Conservation (phyloP, 2,888 invertebrate genomes). For the Tetranychus truncatus region DNA sequence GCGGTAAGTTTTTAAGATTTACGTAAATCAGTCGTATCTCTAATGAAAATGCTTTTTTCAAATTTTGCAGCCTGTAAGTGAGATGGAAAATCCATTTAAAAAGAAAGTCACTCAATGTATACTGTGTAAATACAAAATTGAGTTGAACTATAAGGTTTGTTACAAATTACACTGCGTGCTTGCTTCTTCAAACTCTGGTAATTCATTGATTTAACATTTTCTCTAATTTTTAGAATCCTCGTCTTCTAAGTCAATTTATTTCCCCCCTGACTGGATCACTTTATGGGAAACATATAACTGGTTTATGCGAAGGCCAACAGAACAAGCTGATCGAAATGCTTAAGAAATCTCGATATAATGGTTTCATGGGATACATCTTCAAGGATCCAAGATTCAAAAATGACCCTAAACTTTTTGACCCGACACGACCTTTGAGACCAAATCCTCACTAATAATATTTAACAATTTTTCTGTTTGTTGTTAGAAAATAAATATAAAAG, state of each 20-base stretch:
- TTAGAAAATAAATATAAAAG: no score
- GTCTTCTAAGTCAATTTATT: slow-evolving; percentile 80
- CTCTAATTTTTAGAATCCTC: slow-evolving; percentile 44
- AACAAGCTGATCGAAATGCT: slow-evolving; percentile 52
- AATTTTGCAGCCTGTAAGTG: slow-evolving; percentile 15
- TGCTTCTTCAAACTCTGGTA: not conserved
- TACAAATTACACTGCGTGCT: not conserved
- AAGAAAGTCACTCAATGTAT: slow-evolving; percentile 54
- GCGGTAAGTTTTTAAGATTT: no score
- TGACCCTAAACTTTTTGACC: slow-evolving; percentile 79
- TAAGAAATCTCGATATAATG: slow-evolving; percentile 46
- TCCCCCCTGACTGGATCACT: slow-evolving; percentile 82
- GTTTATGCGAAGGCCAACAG: slow-evolving; percentile 68
- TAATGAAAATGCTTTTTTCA: no score
- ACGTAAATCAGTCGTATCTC: no score
- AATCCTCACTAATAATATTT: slow-evolving; percentile 38
- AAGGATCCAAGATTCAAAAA: slow-evolving; percentile 60
- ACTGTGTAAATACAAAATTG: slow-evolving; percentile 60
- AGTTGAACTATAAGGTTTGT: slow-evolving; percentile 54
- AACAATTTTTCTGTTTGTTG: no score
- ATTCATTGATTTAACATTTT: not conserved
- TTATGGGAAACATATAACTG: slow-evolving; percentile 80
- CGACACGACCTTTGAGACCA: slow-evolving; percentile 57
- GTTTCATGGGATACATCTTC: slow-evolving; percentile 59
- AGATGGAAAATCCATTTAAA: slow-evolving; percentile 48